Evolutionary conservation across 2,888 invertebrate genomes (phyloP).

Genomic region (Elegia similella): DNA sequence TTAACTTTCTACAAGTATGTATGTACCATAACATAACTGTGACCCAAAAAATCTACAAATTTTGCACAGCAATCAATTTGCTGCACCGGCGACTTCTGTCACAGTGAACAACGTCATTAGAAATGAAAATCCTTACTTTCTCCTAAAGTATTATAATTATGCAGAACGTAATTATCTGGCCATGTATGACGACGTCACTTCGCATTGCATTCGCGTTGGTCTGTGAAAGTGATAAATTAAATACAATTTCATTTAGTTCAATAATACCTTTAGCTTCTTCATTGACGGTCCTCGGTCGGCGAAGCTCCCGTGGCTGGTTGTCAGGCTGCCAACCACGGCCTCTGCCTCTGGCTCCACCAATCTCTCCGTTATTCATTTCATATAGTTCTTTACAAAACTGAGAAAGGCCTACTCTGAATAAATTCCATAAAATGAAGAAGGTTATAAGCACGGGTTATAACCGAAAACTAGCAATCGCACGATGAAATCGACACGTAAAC

Average conservation of each 20-base stretch:
- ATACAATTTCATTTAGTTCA: constrained; percentile 26
- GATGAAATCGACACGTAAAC: constrained; percentile 75
- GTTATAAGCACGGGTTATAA: constrained; percentile 24
- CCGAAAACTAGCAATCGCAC: constrained; percentile 34
- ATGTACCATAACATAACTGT: constrained; percentile 20
- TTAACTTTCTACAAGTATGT: background rate
- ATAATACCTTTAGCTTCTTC: constrained; percentile 64
- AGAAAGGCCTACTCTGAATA: constrained; percentile 41
- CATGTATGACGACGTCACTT: constrained; percentile 56
- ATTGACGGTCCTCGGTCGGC: constrained; percentile 59
- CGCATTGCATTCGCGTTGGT: constrained; percentile 31
- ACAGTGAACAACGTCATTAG: constrained; percentile 69
- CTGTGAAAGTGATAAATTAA: constrained; percentile 43
- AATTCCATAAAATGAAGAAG: constrained; percentile 61
- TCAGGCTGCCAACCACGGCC: constrained; percentile 77
- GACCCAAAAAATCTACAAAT: constrained; percentile 36
- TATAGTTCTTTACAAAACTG: constrained; percentile 36
- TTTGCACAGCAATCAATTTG: constrained; percentile 35
- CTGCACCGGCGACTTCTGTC: constrained; percentile 49
- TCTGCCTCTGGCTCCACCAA: constrained; percentile 74
- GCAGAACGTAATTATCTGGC: constrained; percentile 53
- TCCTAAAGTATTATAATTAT: constrained; percentile 62
- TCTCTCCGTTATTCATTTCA: constrained; percentile 80
- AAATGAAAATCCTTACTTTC: constrained; percentile 76
- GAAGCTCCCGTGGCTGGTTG: constrained; percentile 71